Conservation (phyloP, 37 sponge, comb jelly and placozoan species). For the Agelas oroides region DNA sequence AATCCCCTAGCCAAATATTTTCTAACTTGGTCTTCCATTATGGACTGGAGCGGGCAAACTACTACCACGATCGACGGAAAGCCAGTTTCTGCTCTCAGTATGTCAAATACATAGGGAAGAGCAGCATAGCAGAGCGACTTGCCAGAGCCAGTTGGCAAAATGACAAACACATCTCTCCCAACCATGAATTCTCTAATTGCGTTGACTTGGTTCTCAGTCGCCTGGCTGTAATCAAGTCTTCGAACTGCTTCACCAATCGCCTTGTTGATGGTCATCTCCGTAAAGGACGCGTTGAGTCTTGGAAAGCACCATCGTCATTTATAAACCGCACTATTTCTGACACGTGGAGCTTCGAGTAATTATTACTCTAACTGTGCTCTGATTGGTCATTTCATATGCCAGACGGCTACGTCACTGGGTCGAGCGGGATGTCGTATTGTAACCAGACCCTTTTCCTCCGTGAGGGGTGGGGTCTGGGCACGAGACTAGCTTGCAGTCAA, state of each 20-base stretch:
- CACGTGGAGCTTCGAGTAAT: too few relatives aligned
- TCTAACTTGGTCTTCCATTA: conserved; percentile 36
- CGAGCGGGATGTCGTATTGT: neutral
- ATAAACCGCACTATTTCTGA: too few relatives aligned
- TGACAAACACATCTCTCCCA: conserved; percentile 38
- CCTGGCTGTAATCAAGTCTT: conserved; percentile 8
- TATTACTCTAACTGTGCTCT: too few relatives aligned
- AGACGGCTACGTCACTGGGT: too few relatives aligned
- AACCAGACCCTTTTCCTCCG: neutral
- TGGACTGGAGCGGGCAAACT: conserved; percentile 26
- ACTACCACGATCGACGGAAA: conserved; percentile 14
- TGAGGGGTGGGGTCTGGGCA: conserved; percentile 2
- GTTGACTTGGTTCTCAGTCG: conserved; percentile 14
- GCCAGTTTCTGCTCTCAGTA: neutral
- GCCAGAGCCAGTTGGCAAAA: conserved; percentile 34
- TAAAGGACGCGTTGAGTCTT: neutral
- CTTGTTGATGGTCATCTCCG: neutral
- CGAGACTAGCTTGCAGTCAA: too few relatives aligned
- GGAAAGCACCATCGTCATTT: too few relatives aligned
- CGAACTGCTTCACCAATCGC: neutral
- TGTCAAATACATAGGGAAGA: conserved; percentile 22
- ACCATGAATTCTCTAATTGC: conserved; percentile 7
- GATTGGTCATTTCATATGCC: too few relatives aligned
- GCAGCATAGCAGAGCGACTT: conserved; percentile 27
- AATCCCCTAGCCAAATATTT: neutral